Conservation (phyloP, 2,113 vertebrate species). For the Zosterops japonicus region DNA sequence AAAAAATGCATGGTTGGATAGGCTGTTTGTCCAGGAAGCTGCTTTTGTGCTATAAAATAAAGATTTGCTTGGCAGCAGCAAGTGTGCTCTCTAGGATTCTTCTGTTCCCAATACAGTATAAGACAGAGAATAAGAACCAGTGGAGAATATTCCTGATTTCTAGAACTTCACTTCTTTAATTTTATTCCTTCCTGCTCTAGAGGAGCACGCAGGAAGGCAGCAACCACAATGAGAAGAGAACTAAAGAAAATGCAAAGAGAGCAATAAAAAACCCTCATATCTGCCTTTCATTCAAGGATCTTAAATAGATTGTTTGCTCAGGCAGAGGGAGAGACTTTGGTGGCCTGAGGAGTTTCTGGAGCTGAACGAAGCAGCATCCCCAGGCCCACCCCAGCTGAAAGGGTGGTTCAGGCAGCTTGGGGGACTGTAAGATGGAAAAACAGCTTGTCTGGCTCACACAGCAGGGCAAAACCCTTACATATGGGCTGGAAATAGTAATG, state of each 20-base stretch:
- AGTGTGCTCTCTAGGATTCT: constrained; percentile 34
- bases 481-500: neutral
- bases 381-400: neutral
- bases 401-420: neutral
- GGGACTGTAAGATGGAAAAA: neutral
- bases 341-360: neutral
- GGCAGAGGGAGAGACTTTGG: neutral
- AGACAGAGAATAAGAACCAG: neutral
- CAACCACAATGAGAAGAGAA: neutral
- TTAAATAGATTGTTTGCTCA: neutral
- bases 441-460: neutral
- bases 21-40: constrained; percentile 44
- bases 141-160: neutral
- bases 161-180: neutral
- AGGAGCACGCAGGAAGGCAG: neutral
- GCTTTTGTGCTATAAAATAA: constrained; percentile 58
- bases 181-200: neutral
- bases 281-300: neutral
- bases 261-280: neutral
- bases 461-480: neutral
- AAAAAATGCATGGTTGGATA: neutral
- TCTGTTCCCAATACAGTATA: neutral
- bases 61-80: constrained; percentile 40
- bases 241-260: neutral
- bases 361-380: neutral